Base-by-base conservation (phyloP, 1,140 invertebrate genomes). In the Drosophila navojoa region DNA sequence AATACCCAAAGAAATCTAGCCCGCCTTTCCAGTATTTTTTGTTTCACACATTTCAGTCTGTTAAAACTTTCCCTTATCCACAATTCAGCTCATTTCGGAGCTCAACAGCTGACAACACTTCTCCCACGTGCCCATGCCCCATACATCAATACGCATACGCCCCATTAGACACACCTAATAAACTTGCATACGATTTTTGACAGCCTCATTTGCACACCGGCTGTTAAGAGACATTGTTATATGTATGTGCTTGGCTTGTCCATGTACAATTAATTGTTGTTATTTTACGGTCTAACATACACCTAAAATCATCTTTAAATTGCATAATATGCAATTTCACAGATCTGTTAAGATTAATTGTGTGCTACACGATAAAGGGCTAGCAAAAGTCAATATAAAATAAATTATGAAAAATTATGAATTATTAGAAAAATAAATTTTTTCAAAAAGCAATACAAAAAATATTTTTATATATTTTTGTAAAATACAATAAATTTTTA, bases 141-240 rank as follows among this genome's bases (percentile, higher is more conserved):
- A 49, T 40, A 38, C 19, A 10, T 0, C 44, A 67, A 67, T 29
- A 72, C 63, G 16, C 55, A 72, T 54, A 47, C 63, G 70, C 54
- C 49, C 63, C 63, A 15, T 68, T 50, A 19, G 64, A 49, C 70
- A 72, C 70, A 72, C 70, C 70, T 67, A 67, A 60, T 68, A 58
- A 59, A 60, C 49, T 25, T 68, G 38, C 49, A 55, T 58, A 53
- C 29, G 6, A 25, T 49, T 47, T 38, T 32, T 25, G 15, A 47
- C 11, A 38, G 19, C 16, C 27, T 49, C 59, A 35, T 38, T 49
- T 61, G 58, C 27, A 25, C 10, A 35, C 7, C 19, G 40, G 5
- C 11, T 59, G 22, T 29, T 32, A 29, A 29, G 16, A 59, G 57
- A 38, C 35, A 38, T 38, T 38, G 35, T 38, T 57, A n/a, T 42